phyloP scores from a whole-genome alignment of 2,113 vertebrate species.

The Empidonax alnorum region DNA sequence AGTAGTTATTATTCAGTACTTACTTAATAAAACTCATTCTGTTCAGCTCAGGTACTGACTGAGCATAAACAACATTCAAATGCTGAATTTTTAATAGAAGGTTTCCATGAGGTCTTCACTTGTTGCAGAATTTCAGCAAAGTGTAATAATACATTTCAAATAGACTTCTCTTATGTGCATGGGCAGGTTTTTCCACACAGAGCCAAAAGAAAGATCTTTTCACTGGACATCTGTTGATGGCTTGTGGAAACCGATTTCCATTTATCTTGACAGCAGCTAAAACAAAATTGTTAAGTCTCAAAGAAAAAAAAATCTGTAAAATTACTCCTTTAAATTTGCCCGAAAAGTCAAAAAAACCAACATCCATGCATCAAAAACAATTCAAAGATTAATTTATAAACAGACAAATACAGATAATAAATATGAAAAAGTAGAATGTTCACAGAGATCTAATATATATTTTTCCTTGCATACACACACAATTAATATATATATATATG shows the following conservation, averaged over 20 bases:
- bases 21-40: not conserved
- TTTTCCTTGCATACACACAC: not conserved
- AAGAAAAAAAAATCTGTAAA: not conserved
- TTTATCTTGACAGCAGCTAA: not conserved
- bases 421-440: not conserved
- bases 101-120: not conserved
- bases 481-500: fast-evolving
- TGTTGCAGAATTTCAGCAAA: not conserved
- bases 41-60: not conserved
- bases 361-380: not conserved
- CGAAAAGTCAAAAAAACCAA: not conserved
- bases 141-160: not conserved
- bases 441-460: not conserved
- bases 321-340: not conserved
- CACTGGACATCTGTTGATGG: not conserved
- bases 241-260: not conserved
- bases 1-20: not conserved
- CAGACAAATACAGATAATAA: not conserved
- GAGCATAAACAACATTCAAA: not conserved
- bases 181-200: not conserved
- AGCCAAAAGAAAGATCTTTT: not conserved
- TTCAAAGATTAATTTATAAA: not conserved
- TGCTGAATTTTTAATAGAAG: not conserved
- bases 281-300: not conserved
- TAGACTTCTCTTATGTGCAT: fast-evolving